Conservation (phyloP, 2,113 vertebrate genomes). For the Corythornis cristatus region DNA sequence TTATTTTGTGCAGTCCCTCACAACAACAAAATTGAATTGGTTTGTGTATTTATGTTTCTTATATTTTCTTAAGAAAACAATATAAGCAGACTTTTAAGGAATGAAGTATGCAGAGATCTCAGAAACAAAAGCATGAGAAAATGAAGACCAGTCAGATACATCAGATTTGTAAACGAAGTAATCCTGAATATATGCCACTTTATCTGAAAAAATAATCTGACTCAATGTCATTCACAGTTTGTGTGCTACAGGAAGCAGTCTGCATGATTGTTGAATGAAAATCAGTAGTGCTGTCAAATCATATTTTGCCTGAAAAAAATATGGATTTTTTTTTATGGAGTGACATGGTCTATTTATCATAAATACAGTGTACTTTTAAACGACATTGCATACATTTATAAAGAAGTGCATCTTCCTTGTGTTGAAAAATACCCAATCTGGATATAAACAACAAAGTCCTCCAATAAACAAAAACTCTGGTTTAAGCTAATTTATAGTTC, state of each 20-base stretch:
- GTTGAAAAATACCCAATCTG: background rate
- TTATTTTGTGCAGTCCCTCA: too few relatives aligned
- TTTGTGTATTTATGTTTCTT: background rate
- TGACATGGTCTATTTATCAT: rapidly evolving
- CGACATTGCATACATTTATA: background rate
- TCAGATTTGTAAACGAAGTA: background rate
- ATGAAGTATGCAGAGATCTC: background rate
- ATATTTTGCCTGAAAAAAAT: background rate
- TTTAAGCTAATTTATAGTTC: background rate
- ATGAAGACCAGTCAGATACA: background rate
- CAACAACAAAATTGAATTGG: too few relatives aligned
- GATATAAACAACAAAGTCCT: background rate
- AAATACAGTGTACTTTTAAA: background rate
- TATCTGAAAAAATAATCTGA: background rate
- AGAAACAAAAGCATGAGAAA: background rate
- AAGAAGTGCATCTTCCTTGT: background rate
- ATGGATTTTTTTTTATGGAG: background rate
- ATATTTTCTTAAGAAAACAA: background rate
- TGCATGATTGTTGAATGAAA: background rate
- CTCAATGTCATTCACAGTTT: background rate
- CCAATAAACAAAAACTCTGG: background rate
- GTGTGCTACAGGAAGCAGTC: background rate
- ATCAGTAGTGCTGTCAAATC: background rate
- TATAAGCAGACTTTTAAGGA: background rate
- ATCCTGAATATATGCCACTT: background rate